Evolutionary conservation across 2,113 vertebrate species (phyloP).

Genomic region (Pseudorhombus dupliciocellatus): DNA sequence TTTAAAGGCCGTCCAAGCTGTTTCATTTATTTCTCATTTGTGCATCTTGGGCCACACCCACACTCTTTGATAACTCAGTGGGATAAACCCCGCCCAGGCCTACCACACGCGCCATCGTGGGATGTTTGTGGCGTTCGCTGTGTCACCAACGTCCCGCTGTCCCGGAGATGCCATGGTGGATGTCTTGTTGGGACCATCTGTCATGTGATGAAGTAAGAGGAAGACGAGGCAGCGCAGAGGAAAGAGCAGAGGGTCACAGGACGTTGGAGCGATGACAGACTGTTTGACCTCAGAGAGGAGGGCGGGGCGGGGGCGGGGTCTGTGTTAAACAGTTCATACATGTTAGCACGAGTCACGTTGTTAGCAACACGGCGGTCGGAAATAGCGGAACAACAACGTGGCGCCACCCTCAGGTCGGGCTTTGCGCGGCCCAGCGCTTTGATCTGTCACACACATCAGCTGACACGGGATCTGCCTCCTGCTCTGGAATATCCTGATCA

Average conservation of each 20-base stretch:
- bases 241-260: constrained; percentile 29
- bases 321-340: constrained; percentile 14
- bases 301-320: constrained; percentile 15
- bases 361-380: no score
- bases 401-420: no score
- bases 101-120: no score
- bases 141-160: not conserved
- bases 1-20: not conserved
- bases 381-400: no score
- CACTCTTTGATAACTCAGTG: not conserved
- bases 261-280: constrained; percentile 47
- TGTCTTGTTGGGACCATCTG: constrained; percentile 8
- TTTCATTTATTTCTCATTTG: not conserved
- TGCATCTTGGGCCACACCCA: no score
- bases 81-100: not conserved
- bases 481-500: constrained; percentile 69
- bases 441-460: constrained; percentile 47
- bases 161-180: no score
- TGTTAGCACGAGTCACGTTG: no score
- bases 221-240: constrained; percentile 20
- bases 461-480: constrained; percentile 68
- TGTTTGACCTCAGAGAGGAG: constrained; percentile 46
- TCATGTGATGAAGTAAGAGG: constrained; percentile 18
- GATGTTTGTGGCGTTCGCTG: not conserved
- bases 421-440: constrained; percentile 22